Evolutionary conservation across 1,140 invertebrate genomes (phyloP).

Genomic region (Ceratitis capitata): DNA sequence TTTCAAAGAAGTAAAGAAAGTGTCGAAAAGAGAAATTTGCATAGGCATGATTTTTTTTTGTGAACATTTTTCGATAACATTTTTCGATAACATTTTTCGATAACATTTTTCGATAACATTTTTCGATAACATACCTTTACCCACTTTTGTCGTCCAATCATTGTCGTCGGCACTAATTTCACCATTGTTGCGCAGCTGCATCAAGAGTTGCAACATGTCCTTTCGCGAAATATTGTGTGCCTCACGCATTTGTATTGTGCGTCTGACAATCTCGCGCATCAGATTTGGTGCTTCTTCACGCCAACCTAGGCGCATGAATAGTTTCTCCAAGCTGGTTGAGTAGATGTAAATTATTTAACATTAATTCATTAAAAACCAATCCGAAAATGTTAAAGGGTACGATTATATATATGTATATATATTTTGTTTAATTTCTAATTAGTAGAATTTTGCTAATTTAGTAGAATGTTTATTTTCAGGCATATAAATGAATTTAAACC

Average conservation of each 20-base stretch:
- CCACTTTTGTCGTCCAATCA: constrained; percentile 50
- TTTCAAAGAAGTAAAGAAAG: constrained; percentile 7
- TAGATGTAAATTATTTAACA: no score
- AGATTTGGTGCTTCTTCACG: constrained; percentile 8
- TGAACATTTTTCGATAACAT: neutral
- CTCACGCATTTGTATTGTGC: constrained; percentile 66
- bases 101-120: neutral
- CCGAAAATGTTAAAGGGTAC: no score
- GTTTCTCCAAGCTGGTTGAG: constrained; percentile 42
- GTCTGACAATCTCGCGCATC: constrained; percentile 62
- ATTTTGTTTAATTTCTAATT: no score
- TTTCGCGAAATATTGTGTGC: constrained; percentile 64
- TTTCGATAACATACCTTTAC: constrained; percentile 33
- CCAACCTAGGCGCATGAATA: constrained; percentile 42
- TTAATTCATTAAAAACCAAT: no score
- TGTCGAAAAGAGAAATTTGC: neutral
- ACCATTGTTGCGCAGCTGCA: constrained; percentile 66
- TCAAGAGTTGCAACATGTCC: constrained; percentile 68
- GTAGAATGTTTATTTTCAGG: no score
- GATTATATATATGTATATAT: no score
- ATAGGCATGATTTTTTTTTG: neutral
- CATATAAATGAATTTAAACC: no score
- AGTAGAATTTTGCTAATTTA: no score
- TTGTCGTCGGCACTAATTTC: constrained; percentile 57
- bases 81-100: neutral